phyloP scores from a whole-genome alignment of 1,140 invertebrate genomes.

The Frieseomelitta varia region DNA sequence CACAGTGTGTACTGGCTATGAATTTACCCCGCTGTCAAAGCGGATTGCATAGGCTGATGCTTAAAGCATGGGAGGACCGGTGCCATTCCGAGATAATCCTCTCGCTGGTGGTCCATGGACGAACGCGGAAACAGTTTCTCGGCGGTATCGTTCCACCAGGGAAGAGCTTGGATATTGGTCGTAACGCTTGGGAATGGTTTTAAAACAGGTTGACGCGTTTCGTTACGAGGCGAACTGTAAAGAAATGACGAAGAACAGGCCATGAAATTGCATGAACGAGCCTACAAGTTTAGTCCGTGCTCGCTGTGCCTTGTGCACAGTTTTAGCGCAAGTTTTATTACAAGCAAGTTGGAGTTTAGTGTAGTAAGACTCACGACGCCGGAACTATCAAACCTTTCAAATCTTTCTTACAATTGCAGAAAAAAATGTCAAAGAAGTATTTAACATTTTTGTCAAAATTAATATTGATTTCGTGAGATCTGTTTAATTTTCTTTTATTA shows the following conservation, averaged over 20 bases:
- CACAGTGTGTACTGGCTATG: slow-evolving; percentile 24
- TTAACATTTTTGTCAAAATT: too few species aligned
- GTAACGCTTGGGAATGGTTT: not conserved
- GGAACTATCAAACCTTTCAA: too few species aligned
- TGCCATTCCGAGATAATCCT: slow-evolving; percentile 65
- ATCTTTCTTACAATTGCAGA: too few species aligned
- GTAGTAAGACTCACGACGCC: too few species aligned
- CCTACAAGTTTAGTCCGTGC: not conserved
- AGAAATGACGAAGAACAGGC: not conserved
- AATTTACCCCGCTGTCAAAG: slow-evolving; percentile 64
- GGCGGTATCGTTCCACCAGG: not conserved
- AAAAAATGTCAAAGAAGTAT: too few species aligned
- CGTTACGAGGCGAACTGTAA: not conserved
- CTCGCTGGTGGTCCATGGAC: slow-evolving; percentile 60
- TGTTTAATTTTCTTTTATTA: too few species aligned
- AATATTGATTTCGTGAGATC: too few species aligned
- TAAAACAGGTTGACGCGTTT: slow-evolving; percentile 27
- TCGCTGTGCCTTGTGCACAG: not conserved
- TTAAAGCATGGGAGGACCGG: slow-evolving; percentile 46
- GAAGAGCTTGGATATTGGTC: not conserved
- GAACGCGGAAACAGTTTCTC: slow-evolving; percentile 61
- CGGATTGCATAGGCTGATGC: slow-evolving; percentile 37
- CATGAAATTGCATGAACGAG: not conserved
- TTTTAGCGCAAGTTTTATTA: not conserved
- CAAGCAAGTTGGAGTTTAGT: not conserved